Evolutionary conservation across 2,888 invertebrate genomes (phyloP).

Genomic region (Andricus quercusramuli): DNA sequence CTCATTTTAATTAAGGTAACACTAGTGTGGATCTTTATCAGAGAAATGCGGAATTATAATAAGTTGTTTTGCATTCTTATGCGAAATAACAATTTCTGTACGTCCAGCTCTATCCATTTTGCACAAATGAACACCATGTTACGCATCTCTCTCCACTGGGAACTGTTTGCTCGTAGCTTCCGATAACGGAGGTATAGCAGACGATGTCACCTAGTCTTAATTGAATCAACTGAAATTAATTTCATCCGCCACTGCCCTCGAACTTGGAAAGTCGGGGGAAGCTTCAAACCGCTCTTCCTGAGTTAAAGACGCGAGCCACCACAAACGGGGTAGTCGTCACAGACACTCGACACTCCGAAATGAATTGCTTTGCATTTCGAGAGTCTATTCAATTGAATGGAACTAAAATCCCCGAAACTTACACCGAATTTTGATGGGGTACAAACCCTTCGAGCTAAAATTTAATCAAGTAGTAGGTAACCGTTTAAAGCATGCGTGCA

Average conservation of each 20-base stretch:
- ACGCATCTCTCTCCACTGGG: slow-evolving; percentile 16
- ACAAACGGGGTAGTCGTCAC: slow-evolving; percentile 42
- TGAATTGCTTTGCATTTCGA: slow-evolving; percentile 50
- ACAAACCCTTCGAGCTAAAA: slow-evolving; percentile 20
- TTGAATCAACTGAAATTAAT: slow-evolving; percentile 75
- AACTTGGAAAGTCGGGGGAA: slow-evolving; percentile 61
- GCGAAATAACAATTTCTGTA: slow-evolving; percentile 22
- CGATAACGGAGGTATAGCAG: slow-evolving; percentile 50
- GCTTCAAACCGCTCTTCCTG: slow-evolving; percentile 48
- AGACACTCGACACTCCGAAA: slow-evolving; percentile 43
- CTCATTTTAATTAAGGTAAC: not conserved
- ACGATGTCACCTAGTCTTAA: slow-evolving; percentile 68
- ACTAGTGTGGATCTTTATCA: not conserved
- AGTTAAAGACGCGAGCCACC: slow-evolving; percentile 54
- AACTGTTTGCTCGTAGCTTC: slow-evolving; percentile 5
- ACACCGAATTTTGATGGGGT: slow-evolving; percentile 29
- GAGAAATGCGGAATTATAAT: slow-evolving; percentile 18
- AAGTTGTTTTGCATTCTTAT: not conserved
- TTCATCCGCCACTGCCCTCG: slow-evolving; percentile 68
- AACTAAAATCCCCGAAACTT: slow-evolving; percentile 34
- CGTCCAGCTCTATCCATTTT: slow-evolving; percentile 4
- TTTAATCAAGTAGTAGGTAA: slow-evolving; percentile 8
- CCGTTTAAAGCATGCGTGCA: not conserved
- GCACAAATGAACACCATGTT: slow-evolving; percentile 4
- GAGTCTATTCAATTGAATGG: slow-evolving; percentile 32